These are phyloP conservation scores for Phalacrocorax carbo DNA, from an alignment of 2,113 vertebrate genomes.

Conservation along the genomic window DNA sequence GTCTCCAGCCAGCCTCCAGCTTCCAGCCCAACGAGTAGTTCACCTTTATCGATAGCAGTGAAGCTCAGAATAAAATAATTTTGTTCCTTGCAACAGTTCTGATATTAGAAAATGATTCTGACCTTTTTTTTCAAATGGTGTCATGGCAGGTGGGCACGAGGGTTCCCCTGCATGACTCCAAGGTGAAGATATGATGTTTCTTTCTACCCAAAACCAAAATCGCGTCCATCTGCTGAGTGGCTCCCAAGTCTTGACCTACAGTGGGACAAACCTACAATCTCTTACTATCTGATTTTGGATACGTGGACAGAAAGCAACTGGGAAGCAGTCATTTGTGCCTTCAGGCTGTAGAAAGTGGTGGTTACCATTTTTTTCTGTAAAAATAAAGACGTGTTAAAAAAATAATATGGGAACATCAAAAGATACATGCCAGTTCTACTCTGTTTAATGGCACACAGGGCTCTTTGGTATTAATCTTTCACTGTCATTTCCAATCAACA, in stretches of 20 bases:
- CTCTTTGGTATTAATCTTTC: neutral
- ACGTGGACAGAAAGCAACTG: neutral
- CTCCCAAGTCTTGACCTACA: neutral
- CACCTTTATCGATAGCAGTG: neutral
- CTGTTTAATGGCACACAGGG: neutral
- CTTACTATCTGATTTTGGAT: neutral
- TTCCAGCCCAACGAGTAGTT: neutral
- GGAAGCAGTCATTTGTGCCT: neutral
- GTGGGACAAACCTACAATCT: neutral
- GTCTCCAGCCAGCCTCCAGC: neutral
- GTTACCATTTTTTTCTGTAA: neutral
- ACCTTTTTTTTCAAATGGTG: neutral
- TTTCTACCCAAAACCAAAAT: neutral
- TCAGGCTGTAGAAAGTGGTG: neutral
- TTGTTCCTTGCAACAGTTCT: neutral
- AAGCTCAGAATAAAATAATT: neutral
- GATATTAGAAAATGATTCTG: neutral
- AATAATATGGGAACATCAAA: neutral
- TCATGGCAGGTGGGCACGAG: neutral
- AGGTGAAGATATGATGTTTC: neutral
- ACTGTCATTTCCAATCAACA: neutral
- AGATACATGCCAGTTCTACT: neutral
- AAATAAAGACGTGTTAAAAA: neutral
- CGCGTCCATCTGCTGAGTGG: accelerated
- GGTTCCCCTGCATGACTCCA: neutral